A percentile compares a stretch with the other conserved stretches of the same genome.
These are phyloP conservation scores for Laothoe populi DNA, from an alignment of 2,888 invertebrate species.

Conservation along the genomic window DNA sequence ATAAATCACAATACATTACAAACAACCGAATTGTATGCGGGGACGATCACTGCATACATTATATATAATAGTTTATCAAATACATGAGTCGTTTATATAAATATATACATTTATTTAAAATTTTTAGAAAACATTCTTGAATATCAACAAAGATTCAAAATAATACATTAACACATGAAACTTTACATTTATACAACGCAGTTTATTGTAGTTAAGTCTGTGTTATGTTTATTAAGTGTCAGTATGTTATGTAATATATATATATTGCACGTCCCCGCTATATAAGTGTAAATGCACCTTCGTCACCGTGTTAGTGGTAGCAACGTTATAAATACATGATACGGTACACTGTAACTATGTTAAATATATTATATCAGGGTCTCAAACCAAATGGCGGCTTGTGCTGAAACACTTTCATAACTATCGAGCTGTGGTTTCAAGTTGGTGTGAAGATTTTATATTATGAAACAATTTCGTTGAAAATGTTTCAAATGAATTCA, in stretches of 20 bases:
- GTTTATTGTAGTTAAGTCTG: too few species aligned
- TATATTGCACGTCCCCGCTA: constrained; percentile 13
- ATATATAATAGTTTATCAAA: too few species aligned
- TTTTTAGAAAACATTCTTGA: too few species aligned
- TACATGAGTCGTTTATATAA: too few species aligned
- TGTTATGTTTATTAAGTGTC: too few species aligned
- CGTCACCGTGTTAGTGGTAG: constrained; percentile 44
- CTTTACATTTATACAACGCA: too few species aligned
- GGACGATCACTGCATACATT: background rate
- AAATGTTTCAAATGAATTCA: too few species aligned
- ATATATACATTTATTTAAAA: too few species aligned
- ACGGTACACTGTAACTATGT: constrained; percentile 3
- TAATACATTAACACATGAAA: too few species aligned
- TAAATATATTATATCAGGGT: constrained; percentile 8
- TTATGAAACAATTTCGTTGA: background rate
- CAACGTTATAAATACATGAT: constrained; percentile 36
- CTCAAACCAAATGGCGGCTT: constrained; percentile 6
- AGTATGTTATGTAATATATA: background rate
- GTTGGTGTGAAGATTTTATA: background rate
- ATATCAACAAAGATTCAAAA: too few species aligned
- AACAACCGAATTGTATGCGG: constrained; percentile 4
- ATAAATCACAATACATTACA: constrained; percentile 35
- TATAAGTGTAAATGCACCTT: constrained; percentile 52
- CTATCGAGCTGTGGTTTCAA: background rate
- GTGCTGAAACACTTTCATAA: background rate